A percentile compares a stretch with the other conserved stretches of the same genome.
Evolutionary conservation across 92 coral and sea anemone species (phyloP).

Genomic region (Paragorgia papillata): DNA sequence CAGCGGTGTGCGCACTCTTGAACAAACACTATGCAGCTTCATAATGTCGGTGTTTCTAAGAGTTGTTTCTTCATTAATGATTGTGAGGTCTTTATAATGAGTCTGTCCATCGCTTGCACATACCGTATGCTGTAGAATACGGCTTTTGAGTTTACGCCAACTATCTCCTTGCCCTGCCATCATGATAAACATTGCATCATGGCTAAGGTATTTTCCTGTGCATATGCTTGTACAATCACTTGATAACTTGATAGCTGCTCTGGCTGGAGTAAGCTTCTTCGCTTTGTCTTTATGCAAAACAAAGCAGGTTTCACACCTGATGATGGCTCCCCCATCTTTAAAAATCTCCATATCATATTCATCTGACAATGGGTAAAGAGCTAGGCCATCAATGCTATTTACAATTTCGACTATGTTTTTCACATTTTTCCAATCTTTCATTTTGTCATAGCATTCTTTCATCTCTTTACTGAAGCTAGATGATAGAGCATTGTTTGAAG

Average conservation of each 20-base stretch:
- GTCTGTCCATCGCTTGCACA: constrained; percentile 33
- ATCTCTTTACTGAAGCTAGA: constrained; percentile 13
- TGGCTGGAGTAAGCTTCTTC: too few species aligned
- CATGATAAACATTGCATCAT: constrained; percentile 1
- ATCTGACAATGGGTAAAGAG: too few species aligned
- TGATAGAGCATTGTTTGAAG: constrained; percentile 1
- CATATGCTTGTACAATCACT: constrained; percentile 18
- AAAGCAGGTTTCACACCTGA: too few species aligned
- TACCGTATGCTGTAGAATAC: constrained; percentile 12
- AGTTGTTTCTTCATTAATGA: not conserved
- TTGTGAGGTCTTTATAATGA: constrained; percentile 13
- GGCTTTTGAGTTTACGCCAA: constrained; percentile 27
- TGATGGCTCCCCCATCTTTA: too few species aligned
- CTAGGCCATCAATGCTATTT: not conserved
- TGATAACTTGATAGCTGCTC: constrained; percentile 20
- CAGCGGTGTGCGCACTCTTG: constrained; percentile 2
- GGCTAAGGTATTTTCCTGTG: constrained; percentile 18
- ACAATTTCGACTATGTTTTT: constrained; percentile 12
- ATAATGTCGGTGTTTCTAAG: constrained; percentile 9
- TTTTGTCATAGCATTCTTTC: constrained; percentile 21
- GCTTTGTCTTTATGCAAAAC: too few species aligned
- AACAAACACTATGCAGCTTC: constrained; percentile 22
- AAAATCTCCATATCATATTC: too few species aligned
- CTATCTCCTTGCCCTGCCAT: constrained; percentile 25
- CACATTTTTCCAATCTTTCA: constrained; percentile 29